phyloP scores from a whole-genome alignment of 2,797 vertebrate species.

The Zenarchopterus dispar region DNA sequence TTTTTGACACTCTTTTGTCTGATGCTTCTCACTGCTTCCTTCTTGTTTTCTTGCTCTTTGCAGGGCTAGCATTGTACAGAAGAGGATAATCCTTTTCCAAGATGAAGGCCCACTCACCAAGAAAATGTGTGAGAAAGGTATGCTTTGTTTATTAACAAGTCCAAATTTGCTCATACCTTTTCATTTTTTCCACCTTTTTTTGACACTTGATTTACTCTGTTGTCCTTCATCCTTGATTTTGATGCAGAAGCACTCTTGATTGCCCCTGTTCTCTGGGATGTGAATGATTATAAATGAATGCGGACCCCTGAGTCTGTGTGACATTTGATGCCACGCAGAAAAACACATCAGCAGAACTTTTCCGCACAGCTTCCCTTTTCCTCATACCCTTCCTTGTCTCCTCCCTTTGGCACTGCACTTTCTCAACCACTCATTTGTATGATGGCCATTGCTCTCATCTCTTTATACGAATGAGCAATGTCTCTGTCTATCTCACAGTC shows the following conservation, averaged over 20 bases:
- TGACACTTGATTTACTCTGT: slow-evolving; percentile 6
- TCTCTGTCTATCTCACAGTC: slow-evolving; percentile 14
- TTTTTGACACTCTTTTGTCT: too few relatives aligned
- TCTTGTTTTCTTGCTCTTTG: slow-evolving; percentile 41
- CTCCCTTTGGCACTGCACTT: slow-evolving; percentile 16
- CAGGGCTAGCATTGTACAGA: slow-evolving; percentile 97
- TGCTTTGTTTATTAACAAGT: slow-evolving; percentile 45
- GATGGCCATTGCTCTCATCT: slow-evolving; percentile 27
- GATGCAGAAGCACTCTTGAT: slow-evolving; percentile 31
- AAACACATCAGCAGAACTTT: slow-evolving; percentile 49
- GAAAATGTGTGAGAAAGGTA: slow-evolving; percentile 96
- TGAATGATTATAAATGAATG: slow-evolving; percentile 53
- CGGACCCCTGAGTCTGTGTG: slow-evolving; percentile 42
- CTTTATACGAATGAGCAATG: slow-evolving; percentile 33
- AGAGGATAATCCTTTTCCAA: slow-evolving; percentile 94
- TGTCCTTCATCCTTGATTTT: slow-evolving; percentile 37
- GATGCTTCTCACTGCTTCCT: slow-evolving; percentile 21
- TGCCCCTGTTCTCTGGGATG: slow-evolving; percentile 31
- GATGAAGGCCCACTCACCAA: slow-evolving; percentile 95
- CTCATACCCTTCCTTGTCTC: slow-evolving; percentile 1
- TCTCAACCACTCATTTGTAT: slow-evolving; percentile 25
- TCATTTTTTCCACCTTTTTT: slow-evolving; percentile 26
- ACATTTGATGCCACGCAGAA: slow-evolving; percentile 58
- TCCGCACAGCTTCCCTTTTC: slow-evolving; percentile 27
- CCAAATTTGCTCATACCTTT: slow-evolving; percentile 16